Conservation (phyloP, 2,113 vertebrate species). For the Toxotes chatareus region DNA sequence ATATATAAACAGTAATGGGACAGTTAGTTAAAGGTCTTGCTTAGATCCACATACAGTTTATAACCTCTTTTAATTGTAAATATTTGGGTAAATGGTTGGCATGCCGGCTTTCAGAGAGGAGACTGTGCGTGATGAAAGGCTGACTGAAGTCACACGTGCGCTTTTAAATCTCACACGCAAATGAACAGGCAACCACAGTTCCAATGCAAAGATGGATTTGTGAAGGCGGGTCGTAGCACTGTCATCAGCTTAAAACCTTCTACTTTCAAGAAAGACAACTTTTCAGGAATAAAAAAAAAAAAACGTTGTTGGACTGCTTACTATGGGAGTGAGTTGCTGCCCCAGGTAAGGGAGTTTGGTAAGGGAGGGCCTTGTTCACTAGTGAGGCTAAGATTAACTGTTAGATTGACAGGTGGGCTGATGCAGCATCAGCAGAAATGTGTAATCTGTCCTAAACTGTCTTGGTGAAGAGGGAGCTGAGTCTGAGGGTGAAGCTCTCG, state of each 20-base stretch:
- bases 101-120: constrained; percentile 51
- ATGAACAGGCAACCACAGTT: constrained; percentile 63
- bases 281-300: constrained; percentile 23
- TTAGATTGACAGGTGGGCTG: background rate
- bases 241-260: background rate
- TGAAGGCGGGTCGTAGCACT: constrained; percentile 24
- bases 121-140: constrained; percentile 70
- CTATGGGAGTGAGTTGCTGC: background rate
- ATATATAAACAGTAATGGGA: constrained; percentile 58
- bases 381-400: background rate
- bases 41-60: constrained; percentile 66
- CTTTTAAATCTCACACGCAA: constrained; percentile 47
- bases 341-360: background rate
- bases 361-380: background rate
- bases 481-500: background rate
- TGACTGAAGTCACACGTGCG: constrained; percentile 52
- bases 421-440: background rate
- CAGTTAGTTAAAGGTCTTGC: constrained; percentile 58
- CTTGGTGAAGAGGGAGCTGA: background rate
- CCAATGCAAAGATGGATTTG: constrained; percentile 33
- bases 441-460: background rate
- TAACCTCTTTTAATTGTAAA: constrained; percentile 74
- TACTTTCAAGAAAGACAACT: constrained; percentile 3
- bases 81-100: constrained; percentile 77
- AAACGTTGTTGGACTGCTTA: background rate